A percentile compares a stretch with the other conserved stretches of the same genome.
Conservation (phyloP, 2,888 invertebrate genomes). For the Eupithecia abbreviata region DNA sequence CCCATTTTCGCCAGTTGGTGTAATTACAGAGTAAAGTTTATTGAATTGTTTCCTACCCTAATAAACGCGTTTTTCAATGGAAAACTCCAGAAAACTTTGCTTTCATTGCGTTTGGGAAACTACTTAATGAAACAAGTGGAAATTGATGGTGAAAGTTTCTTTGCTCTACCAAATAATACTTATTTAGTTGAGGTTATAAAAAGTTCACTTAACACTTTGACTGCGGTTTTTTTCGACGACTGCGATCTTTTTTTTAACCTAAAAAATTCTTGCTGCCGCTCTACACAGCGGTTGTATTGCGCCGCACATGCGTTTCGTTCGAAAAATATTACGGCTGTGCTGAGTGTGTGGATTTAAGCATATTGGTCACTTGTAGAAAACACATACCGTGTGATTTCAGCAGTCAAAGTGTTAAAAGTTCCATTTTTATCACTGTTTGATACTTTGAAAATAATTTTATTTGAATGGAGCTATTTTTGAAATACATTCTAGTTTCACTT, state of each 20-base stretch:
- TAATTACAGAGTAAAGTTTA: constrained; percentile 44
- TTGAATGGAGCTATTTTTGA: not conserved
- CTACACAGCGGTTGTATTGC: too few relatives aligned
- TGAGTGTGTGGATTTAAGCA: too few relatives aligned
- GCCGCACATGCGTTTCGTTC: too few relatives aligned
- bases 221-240: too few relatives aligned
- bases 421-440: constrained; percentile 1
- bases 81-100: constrained; percentile 33
- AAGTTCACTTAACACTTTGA: not conserved
- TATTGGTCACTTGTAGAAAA: too few relatives aligned
- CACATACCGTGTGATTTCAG: too few relatives aligned
- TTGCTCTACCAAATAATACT: constrained; percentile 25
- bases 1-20: constrained; percentile 39
- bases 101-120: constrained; percentile 27
- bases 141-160: constrained; percentile 26
- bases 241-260: too few relatives aligned
- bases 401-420: too few relatives aligned
- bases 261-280: too few relatives aligned
- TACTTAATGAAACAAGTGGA: constrained; percentile 29
- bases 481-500: not conserved
- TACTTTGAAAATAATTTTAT: not conserved
- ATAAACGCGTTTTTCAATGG: constrained; percentile 41
- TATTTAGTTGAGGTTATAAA: constrained; percentile 6
- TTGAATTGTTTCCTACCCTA: constrained; percentile 39
- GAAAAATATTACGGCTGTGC: too few relatives aligned